These are phyloP conservation scores for Zelostemma sp. DNA, from an alignment of 1,140 invertebrate species.

Conservation along the genomic window DNA sequence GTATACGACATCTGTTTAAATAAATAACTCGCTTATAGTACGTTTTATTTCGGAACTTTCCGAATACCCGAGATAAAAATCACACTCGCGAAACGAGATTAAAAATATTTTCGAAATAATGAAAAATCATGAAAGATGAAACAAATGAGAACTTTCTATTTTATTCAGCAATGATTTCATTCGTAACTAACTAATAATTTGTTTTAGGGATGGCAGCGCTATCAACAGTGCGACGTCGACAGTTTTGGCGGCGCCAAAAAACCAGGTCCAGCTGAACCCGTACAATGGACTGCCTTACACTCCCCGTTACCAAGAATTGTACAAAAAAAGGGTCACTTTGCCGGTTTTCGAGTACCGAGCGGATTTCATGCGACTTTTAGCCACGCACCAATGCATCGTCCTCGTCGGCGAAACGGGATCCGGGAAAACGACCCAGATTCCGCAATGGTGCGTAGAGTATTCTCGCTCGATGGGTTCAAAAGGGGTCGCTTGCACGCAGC, in stretches of 20 bases:
- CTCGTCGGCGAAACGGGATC: constrained; percentile 97
- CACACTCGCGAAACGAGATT: too few species aligned
- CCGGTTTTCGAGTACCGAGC: constrained; percentile 98
- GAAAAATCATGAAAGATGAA: too few species aligned
- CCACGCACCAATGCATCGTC: constrained; percentile 92
- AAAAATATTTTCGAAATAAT: too few species aligned
- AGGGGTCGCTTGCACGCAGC: constrained; percentile 97
- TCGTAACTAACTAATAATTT: constrained; percentile 18
- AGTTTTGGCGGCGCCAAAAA: constrained; percentile 65
- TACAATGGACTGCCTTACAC: constrained; percentile 84
- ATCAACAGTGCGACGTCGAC: constrained; percentile 57
- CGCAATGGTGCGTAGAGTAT: constrained; percentile 95
- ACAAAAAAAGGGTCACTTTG: constrained; percentile 89
- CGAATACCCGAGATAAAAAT: too few species aligned
- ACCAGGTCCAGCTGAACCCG: constrained; percentile 76
- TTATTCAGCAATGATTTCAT: too few species aligned
- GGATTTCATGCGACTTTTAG: constrained; percentile 94
- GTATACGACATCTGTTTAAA: too few species aligned
- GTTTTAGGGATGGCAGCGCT: constrained; percentile 57
- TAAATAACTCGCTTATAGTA: too few species aligned
- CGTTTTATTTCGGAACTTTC: too few species aligned
- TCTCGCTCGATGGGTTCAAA: constrained; percentile 79
- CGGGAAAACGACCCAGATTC: constrained; percentile 97
- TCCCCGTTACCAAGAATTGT: constrained; percentile 85
- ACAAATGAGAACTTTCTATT: too few species aligned